phyloP scores from a whole-genome alignment of 2,113 vertebrate genomes.

The Triplophysa dalaica region DNA sequence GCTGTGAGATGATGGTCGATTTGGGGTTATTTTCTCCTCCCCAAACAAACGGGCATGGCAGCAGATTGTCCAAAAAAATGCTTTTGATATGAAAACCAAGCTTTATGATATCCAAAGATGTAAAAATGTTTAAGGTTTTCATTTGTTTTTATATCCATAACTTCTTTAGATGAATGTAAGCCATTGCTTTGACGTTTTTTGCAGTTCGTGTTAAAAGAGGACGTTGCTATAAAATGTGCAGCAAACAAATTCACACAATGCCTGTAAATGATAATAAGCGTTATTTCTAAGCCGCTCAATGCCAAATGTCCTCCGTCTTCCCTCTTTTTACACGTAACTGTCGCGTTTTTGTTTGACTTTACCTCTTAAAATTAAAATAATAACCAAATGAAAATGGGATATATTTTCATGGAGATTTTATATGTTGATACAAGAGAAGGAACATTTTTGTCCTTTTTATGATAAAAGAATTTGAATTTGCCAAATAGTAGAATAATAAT shows the following conservation, averaged over 20 bases:
- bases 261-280: slow-evolving; percentile 37
- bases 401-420: slow-evolving; percentile 73
- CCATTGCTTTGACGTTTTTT: slow-evolving; percentile 50
- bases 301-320: slow-evolving; percentile 25
- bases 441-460: slow-evolving; percentile 57
- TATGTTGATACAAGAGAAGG: slow-evolving; percentile 62
- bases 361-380: slow-evolving; percentile 60
- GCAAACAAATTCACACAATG: slow-evolving; percentile 58
- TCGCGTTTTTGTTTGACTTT: slow-evolving; percentile 53
- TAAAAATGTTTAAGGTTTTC: slow-evolving; percentile 68
- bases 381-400: slow-evolving; percentile 73
- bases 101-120: slow-evolving; percentile 75
- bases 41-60: slow-evolving; percentile 53
- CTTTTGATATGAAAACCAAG: slow-evolving; percentile 69
- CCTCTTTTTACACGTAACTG: slow-evolving; percentile 52
- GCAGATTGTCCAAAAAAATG: slow-evolving; percentile 59
- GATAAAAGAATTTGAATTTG: slow-evolving; percentile 61
- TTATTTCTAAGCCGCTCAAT: slow-evolving; percentile 32
- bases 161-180: slow-evolving; percentile 48
- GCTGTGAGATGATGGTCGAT: slow-evolving; percentile 50
- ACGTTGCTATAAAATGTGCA: slow-evolving; percentile 59
- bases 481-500: slow-evolving; percentile 69
- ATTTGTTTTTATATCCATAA: slow-evolving; percentile 54
- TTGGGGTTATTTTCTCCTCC: slow-evolving; percentile 37
- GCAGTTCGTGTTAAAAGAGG: slow-evolving; percentile 60